Conservation (phyloP, 2,113 vertebrate species). For the Seriola dumerili region DNA sequence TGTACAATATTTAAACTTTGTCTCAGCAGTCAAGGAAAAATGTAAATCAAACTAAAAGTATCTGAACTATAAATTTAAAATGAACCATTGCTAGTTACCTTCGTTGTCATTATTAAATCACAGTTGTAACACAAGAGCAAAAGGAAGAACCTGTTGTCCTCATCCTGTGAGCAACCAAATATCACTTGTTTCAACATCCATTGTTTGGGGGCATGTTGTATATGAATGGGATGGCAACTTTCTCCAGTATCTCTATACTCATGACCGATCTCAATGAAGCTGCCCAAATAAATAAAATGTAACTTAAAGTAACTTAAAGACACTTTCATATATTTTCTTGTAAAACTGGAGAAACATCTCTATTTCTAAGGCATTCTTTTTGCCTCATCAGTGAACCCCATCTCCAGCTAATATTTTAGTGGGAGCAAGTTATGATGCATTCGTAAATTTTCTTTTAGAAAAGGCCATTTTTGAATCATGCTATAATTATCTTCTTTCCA, state of each 20-base stretch:
- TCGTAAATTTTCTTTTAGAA: conserved; percentile 54
- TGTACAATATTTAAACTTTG: too few species aligned
- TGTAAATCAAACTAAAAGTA: too few species aligned
- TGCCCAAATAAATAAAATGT: background rate
- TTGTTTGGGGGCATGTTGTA: background rate
- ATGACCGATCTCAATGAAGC: background rate
- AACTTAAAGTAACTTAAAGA: background rate
- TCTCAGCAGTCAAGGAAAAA: too few species aligned
- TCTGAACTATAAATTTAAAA: too few species aligned
- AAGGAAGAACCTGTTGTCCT: background rate
- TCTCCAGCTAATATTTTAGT: conserved; percentile 14
- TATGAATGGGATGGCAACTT: background rate
- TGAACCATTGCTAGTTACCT: background rate
- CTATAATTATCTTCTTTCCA: conserved; percentile 73
- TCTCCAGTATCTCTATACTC: background rate
- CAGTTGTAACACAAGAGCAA: background rate
- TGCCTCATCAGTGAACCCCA: background rate
- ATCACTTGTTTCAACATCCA: background rate
- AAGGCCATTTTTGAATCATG: conserved; percentile 51
- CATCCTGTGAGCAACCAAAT: background rate
- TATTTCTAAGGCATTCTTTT: background rate
- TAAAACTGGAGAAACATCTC: background rate
- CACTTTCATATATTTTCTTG: background rate
- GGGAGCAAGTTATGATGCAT: conserved; percentile 22
- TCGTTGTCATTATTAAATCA: background rate